Evolutionary conservation across 2,113 vertebrate genomes (phyloP).

Genomic region (Alces alces): DNA sequence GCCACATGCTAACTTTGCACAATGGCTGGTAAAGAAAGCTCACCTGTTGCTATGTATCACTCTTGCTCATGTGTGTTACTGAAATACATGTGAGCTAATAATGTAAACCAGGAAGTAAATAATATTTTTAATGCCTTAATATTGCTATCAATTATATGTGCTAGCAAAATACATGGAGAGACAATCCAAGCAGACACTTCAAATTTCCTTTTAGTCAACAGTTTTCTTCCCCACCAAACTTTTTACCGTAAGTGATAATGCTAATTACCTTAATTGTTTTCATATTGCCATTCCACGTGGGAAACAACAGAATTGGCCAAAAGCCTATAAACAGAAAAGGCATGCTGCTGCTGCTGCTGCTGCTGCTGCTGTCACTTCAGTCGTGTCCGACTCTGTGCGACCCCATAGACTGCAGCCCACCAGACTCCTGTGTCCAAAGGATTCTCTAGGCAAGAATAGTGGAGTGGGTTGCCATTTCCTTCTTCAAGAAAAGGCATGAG

Average conservation of each 20-base stretch:
- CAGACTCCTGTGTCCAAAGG: too few species aligned
- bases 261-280: slow-evolving; percentile 2
- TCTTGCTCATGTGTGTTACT: slow-evolving; percentile 46
- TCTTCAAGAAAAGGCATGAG: background rate
- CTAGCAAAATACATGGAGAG: slow-evolving; percentile 19
- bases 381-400: too few species aligned
- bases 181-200: background rate
- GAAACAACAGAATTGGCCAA: background rate
- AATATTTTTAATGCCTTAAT: slow-evolving; percentile 38
- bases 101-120: slow-evolving; percentile 39
- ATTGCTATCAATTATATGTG: slow-evolving; percentile 23
- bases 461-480: background rate
- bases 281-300: background rate
- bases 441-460: too few species aligned
- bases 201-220: slow-evolving; percentile 24
- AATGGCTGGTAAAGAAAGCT: background rate
- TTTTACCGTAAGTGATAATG: background rate
- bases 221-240: background rate
- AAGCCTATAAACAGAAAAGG: slow-evolving; percentile 34
- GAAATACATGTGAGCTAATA: slow-evolving; percentile 43
- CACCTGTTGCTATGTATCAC: slow-evolving; percentile 22
- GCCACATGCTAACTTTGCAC: background rate
- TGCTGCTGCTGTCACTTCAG: background rate
- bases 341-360: background rate
- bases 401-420: too few species aligned